Conservation (phyloP, 1,140 invertebrate genomes). For the Dolichoris vasculosae region DNA sequence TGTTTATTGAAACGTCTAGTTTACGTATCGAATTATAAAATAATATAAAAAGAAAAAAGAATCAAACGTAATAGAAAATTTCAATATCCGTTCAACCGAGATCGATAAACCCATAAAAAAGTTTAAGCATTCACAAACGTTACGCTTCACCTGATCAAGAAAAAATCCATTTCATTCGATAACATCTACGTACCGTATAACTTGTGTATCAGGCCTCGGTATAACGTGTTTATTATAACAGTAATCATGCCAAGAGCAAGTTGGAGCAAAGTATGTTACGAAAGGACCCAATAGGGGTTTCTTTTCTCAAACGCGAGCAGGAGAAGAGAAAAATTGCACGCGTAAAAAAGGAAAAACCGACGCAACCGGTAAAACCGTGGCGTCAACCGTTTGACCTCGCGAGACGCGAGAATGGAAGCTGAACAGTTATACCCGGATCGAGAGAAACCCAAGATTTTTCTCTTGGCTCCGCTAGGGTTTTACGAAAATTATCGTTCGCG, state of each 20-base stretch:
- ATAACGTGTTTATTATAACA: constrained; percentile 8
- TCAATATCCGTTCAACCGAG: background rate
- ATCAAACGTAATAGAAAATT: background rate
- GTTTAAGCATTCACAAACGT: background rate
- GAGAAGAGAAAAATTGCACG: background rate
- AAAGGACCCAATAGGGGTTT: background rate
- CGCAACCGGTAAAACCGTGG: background rate
- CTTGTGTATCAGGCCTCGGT: background rate
- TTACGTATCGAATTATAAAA: background rate
- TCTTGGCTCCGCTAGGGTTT: too few relatives aligned
- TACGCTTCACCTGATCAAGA: background rate
- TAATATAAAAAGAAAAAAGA: background rate
- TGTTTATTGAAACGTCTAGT: background rate
- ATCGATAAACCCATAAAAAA: background rate
- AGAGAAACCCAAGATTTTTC: background rate
- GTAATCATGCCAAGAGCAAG: background rate
- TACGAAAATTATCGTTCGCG: too few relatives aligned
- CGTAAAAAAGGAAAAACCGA: background rate
- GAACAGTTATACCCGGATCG: background rate
- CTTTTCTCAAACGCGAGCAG: background rate
- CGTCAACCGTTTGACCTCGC: background rate
- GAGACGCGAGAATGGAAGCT: background rate
- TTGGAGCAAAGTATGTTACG: background rate
- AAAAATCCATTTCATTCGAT: background rate
- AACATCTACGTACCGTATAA: background rate